Conservation (phyloP, 2,113 vertebrate species). For the Etheostoma cragini region DNA sequence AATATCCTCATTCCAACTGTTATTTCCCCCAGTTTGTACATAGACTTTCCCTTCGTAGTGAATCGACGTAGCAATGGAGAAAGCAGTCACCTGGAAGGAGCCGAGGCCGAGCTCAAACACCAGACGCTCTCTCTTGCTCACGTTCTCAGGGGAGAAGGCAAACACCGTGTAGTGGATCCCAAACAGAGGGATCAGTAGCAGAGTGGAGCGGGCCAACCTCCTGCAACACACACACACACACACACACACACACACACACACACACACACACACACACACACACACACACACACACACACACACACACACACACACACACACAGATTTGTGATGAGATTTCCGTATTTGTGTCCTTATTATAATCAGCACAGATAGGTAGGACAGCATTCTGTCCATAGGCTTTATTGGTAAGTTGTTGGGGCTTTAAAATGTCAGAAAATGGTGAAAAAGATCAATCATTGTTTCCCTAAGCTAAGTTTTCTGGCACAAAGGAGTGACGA, state of each 20-base stretch:
- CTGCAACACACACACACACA: conserved; percentile 69
- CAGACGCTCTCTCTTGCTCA: conserved; percentile 94
- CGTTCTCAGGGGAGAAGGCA: conserved; percentile 95
- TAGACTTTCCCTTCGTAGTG: not conserved
- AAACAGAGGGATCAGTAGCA: conserved; percentile 95
- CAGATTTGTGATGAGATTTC: not conserved
- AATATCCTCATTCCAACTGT: not conserved
- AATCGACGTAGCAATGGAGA: not conserved
- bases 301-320: conserved; percentile 8
- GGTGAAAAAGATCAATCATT: no score
- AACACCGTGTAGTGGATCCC: conserved; percentile 99
- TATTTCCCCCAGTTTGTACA: not conserved
- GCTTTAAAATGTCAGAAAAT: no score
- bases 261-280: not conserved
- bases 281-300: not conserved
- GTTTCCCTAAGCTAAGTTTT: no score
- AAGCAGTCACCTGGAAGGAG: conserved; percentile 92
- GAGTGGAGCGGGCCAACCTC: conserved; percentile 94
- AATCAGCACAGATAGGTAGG: not conserved
- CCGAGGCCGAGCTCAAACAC: conserved; percentile 97
- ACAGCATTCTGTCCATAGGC: not conserved
- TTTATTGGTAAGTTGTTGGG: no score
- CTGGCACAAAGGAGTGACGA: no score
- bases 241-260: conserved; percentile 3
- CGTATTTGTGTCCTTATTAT: conserved; percentile 17